Percentiles rank a stretch among this genome's conserved stretches.
phyloP scores from a whole-genome alignment of 2,797 vertebrate genomes.

The Catostomus latipinnis region DNA sequence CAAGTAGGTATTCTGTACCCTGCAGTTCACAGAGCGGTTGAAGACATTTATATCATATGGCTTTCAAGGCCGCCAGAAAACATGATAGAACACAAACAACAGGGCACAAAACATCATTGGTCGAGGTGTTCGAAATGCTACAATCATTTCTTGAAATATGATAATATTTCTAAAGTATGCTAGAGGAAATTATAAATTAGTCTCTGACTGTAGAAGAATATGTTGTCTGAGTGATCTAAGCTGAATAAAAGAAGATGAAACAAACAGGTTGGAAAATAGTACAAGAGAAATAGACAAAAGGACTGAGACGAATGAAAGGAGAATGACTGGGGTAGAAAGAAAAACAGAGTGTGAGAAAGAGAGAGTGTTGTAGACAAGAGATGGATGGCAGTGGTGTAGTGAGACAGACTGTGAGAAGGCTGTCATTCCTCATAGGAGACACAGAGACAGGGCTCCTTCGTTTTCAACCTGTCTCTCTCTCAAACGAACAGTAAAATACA shows the following conservation, averaged over 20 bases:
- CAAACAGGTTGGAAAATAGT: slow-evolving; percentile 15
- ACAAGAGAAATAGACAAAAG: slow-evolving; percentile 32
- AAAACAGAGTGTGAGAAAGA: slow-evolving; percentile 5
- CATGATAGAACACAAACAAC: background rate
- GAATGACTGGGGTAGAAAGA: slow-evolving; percentile 16
- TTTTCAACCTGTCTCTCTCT: slow-evolving; percentile 37
- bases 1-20: background rate
- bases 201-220: background rate
- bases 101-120: background rate
- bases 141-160: background rate
- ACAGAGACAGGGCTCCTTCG: slow-evolving; percentile 24
- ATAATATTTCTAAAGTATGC: slow-evolving; percentile 31
- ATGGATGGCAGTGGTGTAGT: slow-evolving; percentile 40
- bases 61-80: background rate
- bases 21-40: background rate
- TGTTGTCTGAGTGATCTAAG: slow-evolving; percentile 5
- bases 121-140: background rate
- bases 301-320: slow-evolving; percentile 10
- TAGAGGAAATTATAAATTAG: slow-evolving; percentile 14
- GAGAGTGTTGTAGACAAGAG: slow-evolving; percentile 22
- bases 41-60: background rate
- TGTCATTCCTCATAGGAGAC: slow-evolving; percentile 47
- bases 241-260: slow-evolving; percentile 13
- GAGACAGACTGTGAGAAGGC: slow-evolving; percentile 34
- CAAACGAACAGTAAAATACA: slow-evolving; percentile 37